Conservation (phyloP, 1,140 invertebrate species). For the Lutraria rhynchaena region DNA sequence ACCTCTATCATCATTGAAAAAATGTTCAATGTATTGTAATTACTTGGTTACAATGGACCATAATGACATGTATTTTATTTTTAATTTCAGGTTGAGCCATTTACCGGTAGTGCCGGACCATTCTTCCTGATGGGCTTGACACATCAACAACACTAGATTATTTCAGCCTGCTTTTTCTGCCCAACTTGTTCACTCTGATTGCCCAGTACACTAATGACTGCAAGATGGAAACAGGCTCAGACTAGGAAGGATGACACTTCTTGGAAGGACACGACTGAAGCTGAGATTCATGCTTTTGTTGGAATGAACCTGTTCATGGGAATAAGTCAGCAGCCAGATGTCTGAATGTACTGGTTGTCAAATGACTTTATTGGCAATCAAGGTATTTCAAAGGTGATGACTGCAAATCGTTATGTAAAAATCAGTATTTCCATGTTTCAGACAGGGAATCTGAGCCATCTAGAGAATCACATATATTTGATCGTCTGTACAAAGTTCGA, state of each 20-base stretch:
- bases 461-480: neutral
- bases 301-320: neutral
- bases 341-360: neutral
- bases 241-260: neutral
- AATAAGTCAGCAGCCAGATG: neutral
- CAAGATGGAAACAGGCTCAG: no score
- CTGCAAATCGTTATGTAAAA: slow-evolving; percentile 1
- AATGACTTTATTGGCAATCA: neutral
- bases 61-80: no score
- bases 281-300: neutral
- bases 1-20: no score
- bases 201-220: no score
- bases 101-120: neutral
- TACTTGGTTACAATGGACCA: no score
- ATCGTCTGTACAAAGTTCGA: slow-evolving; percentile 1
- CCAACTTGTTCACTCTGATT: no score
- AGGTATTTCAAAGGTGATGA: neutral
- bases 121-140: neutral
- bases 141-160: no score
- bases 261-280: neutral
- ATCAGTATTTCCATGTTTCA: slow-evolving; percentile 26
- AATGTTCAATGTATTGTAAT: no score
- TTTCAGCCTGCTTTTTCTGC: no score
- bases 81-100: no score
- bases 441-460: neutral